A percentile compares a stretch with the other conserved stretches of the same genome.
Evolutionary conservation across 2,797 vertebrate species (phyloP).

Genomic region (Acrossocheilus fasciatus): DNA sequence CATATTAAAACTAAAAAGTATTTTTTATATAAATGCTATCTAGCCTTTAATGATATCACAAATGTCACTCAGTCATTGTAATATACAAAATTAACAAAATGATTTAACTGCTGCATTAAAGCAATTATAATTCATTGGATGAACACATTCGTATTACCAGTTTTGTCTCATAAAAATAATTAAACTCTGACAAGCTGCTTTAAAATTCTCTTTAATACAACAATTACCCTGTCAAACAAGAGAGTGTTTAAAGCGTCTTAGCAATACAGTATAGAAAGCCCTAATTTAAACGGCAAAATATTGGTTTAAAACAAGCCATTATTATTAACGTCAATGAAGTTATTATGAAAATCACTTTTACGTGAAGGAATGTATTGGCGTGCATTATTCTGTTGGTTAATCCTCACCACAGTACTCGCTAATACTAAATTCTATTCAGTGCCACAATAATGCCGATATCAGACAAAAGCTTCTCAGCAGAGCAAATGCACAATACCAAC

Average conservation of each 20-base stretch:
- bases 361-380: slow-evolving; percentile 25
- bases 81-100: not conserved
- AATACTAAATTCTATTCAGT: slow-evolving; percentile 36
- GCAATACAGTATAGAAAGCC: not conserved
- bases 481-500: slow-evolving; percentile 51
- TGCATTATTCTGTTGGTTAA: slow-evolving; percentile 39
- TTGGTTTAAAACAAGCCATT: slow-evolving; percentile 36
- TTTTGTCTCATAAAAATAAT: slow-evolving; percentile 19
- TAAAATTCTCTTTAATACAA: slow-evolving; percentile 17
- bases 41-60: not conserved
- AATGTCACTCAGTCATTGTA: not conserved
- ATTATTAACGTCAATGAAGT: slow-evolving; percentile 25
- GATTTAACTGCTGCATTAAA: not conserved
- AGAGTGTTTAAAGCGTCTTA: not conserved
- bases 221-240: not conserved
- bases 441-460: slow-evolving; percentile 44
- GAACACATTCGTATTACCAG: slow-evolving; percentile 12
- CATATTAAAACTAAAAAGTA: not conserved
- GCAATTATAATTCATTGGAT: not conserved
- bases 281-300: slow-evolving; percentile 30
- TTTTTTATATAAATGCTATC: not conserved
- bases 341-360: slow-evolving; percentile 24
- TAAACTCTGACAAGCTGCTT: slow-evolving; percentile 1
- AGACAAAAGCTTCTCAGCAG: slow-evolving; percentile 47
- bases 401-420: slow-evolving; percentile 16